Base-by-base conservation (phyloP, 2,113 vertebrate genomes). In the Azemiops feae region DNA sequence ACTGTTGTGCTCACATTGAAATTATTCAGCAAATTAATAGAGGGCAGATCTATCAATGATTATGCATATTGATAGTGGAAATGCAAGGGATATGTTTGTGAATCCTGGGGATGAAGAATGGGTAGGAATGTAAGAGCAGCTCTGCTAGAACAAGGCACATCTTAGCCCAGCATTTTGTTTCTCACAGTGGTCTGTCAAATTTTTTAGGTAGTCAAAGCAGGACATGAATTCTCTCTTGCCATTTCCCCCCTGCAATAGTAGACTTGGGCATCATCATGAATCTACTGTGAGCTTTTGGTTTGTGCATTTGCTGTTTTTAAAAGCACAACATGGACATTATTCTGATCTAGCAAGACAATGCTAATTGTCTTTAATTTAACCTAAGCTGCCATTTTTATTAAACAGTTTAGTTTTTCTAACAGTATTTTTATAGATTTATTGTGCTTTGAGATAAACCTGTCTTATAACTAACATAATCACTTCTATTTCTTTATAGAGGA, bases 401-500 rank as follows among this genome's bases (percentile, higher is more conserved):
- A 89, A 60, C 92, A 92, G 1, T 92, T 18, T 39, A 22, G n/a
- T 74, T 81, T 12, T 58, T 2, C 5, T n/a, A 2, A 52, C 25
- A 20, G 58, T 20, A 27, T 85, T 34, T 92, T 94, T 92, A 88
- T 20, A 93, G 88, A 95, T 34, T 25, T 89, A 12, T 0, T 0
- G 0, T 95, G 55, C 60, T 88, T 39, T 10, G 64, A 47, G 92
- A 39, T 27, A 16, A 95, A 92, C 81, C 9, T n/a, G 4, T 43
- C 34, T 22, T 57, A 6, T 50, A 94, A 81, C 74, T 81, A 92
- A 91, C 93, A 95, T 89, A 96, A 94, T 86, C 81, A 53, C 53
- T 92, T 96, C 20, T 93, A 5, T 0, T 93, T 95, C 53, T 95
- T 95, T 93, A 34, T 93, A 98, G 97, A 92, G 89, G 95, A 94